Base-by-base conservation (phyloP, 2,113 vertebrate species). In the Abramis brama region DNA sequence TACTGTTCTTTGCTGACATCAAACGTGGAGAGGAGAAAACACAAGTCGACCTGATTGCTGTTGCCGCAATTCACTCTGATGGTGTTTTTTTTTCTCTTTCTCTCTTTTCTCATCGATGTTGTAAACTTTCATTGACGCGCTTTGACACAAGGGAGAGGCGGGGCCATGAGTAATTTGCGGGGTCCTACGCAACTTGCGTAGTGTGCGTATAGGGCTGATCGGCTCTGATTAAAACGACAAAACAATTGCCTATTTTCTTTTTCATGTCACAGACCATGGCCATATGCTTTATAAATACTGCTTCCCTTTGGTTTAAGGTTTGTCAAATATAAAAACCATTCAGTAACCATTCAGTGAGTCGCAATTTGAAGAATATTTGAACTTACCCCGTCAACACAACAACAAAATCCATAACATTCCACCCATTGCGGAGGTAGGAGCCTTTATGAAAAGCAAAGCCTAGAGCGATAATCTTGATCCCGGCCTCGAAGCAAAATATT, bases 321-420 rank as follows among this genome's bases (percentile, higher is more conserved):
- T 64, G 6, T 21, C 0, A 21, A 47, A 12, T 0, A 33, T 23
- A 4, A 21, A 71, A 23, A 71, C 2, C 4, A 33, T 55, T 50
- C 73, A 75, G 45, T 11, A 78, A 21, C 30, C 15, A 52, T 12
- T 76, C 17, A 52, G 59, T 19, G 59, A 76, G 12, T 30, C 19
- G 47, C 23, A 33, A 27, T 59, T 21, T 19, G 2, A 39, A 30
- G 2, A 89, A 91, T 86, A 88, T 84, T 43, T 47, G 79, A 90
- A 93, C 97, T 95, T 94, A 98, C 97, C 97, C 97, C 0, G 97
- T 98, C 88, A 99, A 94, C 81, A 98, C 97, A 70, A 99, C 97
- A 10, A 99, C 97, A 64, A 99, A 99, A 94, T 98, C 97, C 97
- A 99, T 99, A 90, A 99, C 97, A 0, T 99, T 99, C 97, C 97